Conservation (phyloP, 2,888 invertebrate genomes). For the Nysson spinosus region DNA sequence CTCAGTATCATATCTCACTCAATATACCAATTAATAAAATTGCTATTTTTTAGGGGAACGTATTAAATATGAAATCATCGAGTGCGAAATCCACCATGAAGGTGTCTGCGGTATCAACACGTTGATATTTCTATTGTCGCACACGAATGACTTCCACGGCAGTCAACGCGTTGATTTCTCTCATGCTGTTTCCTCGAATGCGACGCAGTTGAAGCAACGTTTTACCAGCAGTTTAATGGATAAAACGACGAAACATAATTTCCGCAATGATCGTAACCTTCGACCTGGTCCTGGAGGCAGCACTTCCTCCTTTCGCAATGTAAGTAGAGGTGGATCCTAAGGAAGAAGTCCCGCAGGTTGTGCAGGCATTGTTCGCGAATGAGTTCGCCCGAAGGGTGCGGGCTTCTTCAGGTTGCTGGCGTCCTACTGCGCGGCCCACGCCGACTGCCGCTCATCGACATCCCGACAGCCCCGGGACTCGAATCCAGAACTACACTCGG, state of each 20-base stretch:
- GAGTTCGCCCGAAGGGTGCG: constrained; percentile 71
- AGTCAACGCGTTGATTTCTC: too few species aligned
- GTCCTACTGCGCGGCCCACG: constrained; percentile 77
- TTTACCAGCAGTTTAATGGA: too few species aligned
- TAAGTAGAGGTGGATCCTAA: constrained; percentile 46
- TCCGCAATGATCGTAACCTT: constrained; percentile 24
- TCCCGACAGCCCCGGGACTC: constrained; percentile 70
- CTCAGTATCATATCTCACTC: too few species aligned
- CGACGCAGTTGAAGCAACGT: not conserved
- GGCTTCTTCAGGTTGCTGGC: constrained; percentile 76
- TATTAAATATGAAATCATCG: too few species aligned
- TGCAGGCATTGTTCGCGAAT: constrained; percentile 65
- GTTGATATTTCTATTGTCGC: too few species aligned
- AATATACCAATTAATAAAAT: too few species aligned
- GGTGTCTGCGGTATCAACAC: too few species aligned
- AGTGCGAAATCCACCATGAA: too few species aligned
- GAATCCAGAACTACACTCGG: constrained; percentile 60
- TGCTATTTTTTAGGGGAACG: too few species aligned
- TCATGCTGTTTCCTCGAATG: not conserved
- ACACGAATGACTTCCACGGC: too few species aligned
- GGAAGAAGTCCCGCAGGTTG: constrained; percentile 58
- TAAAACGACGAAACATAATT: not conserved
- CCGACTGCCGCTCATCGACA: constrained; percentile 74
- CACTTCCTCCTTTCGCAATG: constrained; percentile 35
- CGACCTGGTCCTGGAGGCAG: constrained; percentile 35